Evolutionary conservation across 2,888 invertebrate species (phyloP).

Genomic region (Silvanus unidentatus): DNA sequence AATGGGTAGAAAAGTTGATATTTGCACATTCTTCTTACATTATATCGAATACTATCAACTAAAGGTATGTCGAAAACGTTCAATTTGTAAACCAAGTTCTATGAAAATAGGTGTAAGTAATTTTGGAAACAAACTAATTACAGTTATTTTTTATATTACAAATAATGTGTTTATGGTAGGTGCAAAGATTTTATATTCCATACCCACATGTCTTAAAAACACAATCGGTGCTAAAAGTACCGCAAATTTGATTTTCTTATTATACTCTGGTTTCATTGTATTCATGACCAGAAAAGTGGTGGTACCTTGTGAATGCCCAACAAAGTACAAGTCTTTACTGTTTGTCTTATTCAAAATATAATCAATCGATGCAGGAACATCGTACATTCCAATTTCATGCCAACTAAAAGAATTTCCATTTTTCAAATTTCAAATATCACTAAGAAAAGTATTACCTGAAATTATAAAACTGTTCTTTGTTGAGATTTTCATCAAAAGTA

Average conservation of each 20-base stretch:
- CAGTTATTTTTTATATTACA: too few relatives aligned
- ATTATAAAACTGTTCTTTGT: conserved; percentile 51
- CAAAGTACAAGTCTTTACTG: conserved; percentile 57
- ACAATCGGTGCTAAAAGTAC: conserved; percentile 55
- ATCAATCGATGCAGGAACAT: conserved; percentile 73
- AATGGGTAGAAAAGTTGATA: too few relatives aligned
- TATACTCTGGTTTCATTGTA: conserved; percentile 55
- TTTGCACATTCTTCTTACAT: too few relatives aligned
- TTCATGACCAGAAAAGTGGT: conserved; percentile 59
- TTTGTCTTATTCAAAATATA: conserved; percentile 54
- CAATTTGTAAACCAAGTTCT: too few relatives aligned
- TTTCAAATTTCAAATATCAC: neutral
- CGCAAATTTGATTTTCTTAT: conserved; percentile 56
- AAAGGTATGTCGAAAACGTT: too few relatives aligned
- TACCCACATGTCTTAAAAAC: conserved; percentile 30
- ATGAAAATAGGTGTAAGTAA: too few relatives aligned
- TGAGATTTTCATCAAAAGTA: conserved; percentile 14
- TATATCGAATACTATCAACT: too few relatives aligned
- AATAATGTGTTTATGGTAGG: too few relatives aligned
- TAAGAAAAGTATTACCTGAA: conserved; percentile 42
- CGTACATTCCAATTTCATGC: conserved; percentile 71
- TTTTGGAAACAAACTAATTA: too few relatives aligned
- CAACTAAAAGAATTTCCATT: conserved; percentile 50
- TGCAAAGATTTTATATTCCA: too few relatives aligned
- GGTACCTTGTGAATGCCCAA: conserved; percentile 73